Evolutionary conservation across 2,888 invertebrate species (phyloP).

Genomic region (Gisinianus flammeolus): DNA sequence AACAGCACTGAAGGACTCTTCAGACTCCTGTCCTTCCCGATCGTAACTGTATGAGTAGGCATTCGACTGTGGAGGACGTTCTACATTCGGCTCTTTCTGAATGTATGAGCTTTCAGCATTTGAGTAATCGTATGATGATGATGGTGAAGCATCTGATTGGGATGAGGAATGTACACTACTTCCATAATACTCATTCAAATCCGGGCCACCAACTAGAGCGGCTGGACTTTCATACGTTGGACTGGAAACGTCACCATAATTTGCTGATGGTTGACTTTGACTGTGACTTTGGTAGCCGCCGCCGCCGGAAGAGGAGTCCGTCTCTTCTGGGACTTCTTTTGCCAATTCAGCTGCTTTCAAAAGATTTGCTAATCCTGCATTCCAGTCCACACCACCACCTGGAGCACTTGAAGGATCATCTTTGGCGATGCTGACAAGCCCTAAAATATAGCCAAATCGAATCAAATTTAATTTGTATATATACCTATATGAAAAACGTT

Average conservation of each 20-base stretch:
- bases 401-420: not conserved
- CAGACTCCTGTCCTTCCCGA: slow-evolving; percentile 12
- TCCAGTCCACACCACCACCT: slow-evolving; percentile 19
- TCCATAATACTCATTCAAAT: not conserved
- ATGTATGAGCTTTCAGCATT: not conserved
- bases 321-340: not conserved
- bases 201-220: not conserved
- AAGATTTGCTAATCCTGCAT: slow-evolving; percentile 11
- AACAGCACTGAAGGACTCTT: not conserved
- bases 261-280: not conserved
- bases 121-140: not conserved
- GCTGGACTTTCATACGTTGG: not conserved
- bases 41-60: not conserved
- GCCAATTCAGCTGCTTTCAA: slow-evolving; percentile 27
- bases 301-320: not conserved
- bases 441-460: not conserved
- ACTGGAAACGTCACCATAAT: not conserved
- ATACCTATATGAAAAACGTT: too few species aligned
- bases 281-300: not conserved
- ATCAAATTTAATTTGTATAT: not conserved
- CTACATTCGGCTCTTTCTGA: not conserved
- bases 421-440: not conserved
- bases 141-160: not conserved
- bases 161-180: not conserved
- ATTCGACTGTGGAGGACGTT: not conserved